These are phyloP conservation scores for Nebria salina DNA, from an alignment of 2,888 invertebrate genomes.

Conservation along the genomic window DNA sequence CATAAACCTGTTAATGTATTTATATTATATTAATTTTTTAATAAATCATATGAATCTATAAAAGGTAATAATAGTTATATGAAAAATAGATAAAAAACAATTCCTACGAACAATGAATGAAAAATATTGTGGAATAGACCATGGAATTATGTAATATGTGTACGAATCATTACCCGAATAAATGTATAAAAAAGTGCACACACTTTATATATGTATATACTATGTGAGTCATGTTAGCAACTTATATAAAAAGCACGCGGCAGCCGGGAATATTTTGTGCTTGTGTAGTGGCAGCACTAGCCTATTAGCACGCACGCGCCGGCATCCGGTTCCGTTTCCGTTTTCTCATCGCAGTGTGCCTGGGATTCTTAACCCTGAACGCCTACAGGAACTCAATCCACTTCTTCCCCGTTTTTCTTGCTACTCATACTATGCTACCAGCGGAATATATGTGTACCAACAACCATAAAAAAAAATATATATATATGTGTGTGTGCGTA, in stretches of 20 bases:
- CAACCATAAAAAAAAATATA: constrained; percentile 8
- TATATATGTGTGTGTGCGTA: neutral
- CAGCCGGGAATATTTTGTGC: constrained; percentile 38
- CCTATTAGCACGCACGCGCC: constrained; percentile 62
- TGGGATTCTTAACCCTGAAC: constrained; percentile 17
- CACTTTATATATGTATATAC: constrained; percentile 1
- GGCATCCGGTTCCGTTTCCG: constrained; percentile 61
- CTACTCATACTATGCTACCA: neutral
- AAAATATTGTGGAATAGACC: neutral
- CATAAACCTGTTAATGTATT: too few relatives aligned
- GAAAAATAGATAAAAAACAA: neutral
- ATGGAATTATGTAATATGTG: constrained; percentile 11
- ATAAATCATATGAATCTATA: too few relatives aligned
- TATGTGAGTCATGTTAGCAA: constrained; percentile 39
- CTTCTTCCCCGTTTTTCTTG: neutral
- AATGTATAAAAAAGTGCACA: constrained; percentile 31
- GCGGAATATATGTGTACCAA: neutral
- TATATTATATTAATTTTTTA: too few relatives aligned
- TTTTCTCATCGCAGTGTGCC: constrained; percentile 44
- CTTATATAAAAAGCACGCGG: constrained; percentile 42
- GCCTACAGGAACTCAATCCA: neutral
- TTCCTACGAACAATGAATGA: too few relatives aligned
- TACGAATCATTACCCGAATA: constrained; percentile 44
- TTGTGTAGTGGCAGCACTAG: constrained; percentile 47
- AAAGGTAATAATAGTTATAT: neutral